Evolutionary conservation across 2,113 vertebrate species (phyloP).

Genomic region (Oreotrochilus melanogaster): DNA sequence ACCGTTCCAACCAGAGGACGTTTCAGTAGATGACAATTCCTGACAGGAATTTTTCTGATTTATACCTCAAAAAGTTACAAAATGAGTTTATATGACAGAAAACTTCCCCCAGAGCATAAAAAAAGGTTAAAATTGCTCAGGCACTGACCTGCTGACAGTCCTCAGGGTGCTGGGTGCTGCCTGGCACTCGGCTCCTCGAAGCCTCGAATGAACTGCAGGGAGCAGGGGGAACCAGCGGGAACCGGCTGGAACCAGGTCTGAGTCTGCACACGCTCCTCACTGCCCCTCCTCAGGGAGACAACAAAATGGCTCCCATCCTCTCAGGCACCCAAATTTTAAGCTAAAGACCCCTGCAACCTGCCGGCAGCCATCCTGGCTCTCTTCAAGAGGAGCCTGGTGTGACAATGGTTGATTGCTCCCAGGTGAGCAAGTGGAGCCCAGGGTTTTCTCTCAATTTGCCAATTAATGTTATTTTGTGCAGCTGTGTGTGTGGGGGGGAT

Average conservation of each 20-base stretch:
- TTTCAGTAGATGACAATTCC: background rate
- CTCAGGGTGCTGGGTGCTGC: too few species aligned
- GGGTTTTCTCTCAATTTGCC: background rate
- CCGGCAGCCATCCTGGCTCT: fast-evolving
- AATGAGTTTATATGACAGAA: fast-evolving
- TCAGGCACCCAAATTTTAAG: fast-evolving
- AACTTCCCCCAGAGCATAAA: background rate
- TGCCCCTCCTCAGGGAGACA: fast-evolving
- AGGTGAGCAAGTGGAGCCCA: background rate
- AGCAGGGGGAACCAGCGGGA: too few species aligned
- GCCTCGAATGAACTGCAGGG: too few species aligned
- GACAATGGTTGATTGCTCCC: background rate
- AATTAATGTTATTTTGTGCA: fast-evolving
- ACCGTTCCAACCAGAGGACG: background rate
- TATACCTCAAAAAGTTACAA: background rate
- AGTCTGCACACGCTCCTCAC: fast-evolving
- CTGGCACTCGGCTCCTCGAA: too few species aligned
- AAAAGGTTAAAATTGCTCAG: background rate
- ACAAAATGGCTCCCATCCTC: fast-evolving
- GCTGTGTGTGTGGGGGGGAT: fast-evolving
- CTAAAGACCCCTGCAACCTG: fast-evolving
- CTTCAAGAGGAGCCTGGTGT: fast-evolving
- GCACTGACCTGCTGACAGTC: background rate
- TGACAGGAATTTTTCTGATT: background rate
- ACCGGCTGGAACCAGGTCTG: too few species aligned